Evolutionary conservation across 2,888 invertebrate genomes (phyloP).

Genomic region (Drosophila rellima): DNA sequence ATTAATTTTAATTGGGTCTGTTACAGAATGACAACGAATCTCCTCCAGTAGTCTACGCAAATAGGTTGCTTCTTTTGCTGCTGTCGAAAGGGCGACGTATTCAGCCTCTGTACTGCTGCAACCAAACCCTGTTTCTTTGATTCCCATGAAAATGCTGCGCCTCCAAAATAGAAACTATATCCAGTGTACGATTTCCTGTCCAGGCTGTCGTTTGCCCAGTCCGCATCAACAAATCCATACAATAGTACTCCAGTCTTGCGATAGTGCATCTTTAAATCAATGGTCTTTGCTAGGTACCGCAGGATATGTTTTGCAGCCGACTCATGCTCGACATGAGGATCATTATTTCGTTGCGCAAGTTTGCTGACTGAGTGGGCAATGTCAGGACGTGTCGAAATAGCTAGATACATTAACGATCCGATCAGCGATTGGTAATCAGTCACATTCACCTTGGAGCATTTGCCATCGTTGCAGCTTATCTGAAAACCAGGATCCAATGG

Average conservation of each 20-base stretch:
- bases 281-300: constrained; percentile 45
- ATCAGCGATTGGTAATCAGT: constrained; percentile 45
- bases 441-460: constrained; percentile 19
- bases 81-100: constrained; percentile 26
- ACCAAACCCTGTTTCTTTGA: constrained; percentile 43
- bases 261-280: constrained; percentile 33
- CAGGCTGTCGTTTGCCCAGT: constrained; percentile 8
- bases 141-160: constrained; percentile 42
- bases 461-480: constrained; percentile 33
- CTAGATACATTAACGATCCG: constrained; percentile 46
- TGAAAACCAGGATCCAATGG: constrained; percentile 48
- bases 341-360: constrained; percentile 49
- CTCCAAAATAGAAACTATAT: constrained; percentile 21
- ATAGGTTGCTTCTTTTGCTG: constrained; percentile 9
- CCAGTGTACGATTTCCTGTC: constrained; percentile 21
- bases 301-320: constrained; percentile 49
- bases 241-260: neutral
- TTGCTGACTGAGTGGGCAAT: constrained; percentile 54
- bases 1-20: neutral
- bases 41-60: neutral
- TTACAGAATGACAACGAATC: neutral
- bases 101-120: constrained; percentile 29
- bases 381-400: constrained; percentile 46
- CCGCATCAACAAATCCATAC: constrained; percentile 12
- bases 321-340: constrained; percentile 58